phyloP scores from a whole-genome alignment of 2,113 vertebrate genomes.

The Oncorhynchus clarkii region DNA sequence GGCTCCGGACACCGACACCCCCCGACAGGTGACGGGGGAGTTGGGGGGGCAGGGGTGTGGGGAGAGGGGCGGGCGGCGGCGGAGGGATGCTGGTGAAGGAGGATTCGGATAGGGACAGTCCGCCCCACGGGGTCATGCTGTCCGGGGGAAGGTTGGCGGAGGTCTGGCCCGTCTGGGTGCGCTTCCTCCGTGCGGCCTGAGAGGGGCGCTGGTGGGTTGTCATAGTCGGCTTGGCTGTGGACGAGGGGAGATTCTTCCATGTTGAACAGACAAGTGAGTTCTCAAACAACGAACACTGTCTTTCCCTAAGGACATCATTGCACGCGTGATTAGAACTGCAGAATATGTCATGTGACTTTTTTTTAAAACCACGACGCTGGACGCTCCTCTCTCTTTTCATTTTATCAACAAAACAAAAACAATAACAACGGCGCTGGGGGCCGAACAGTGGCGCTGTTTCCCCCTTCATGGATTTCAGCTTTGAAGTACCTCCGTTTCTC shows the following conservation, averaged over 20 bases:
- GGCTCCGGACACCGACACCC: constrained; percentile 25
- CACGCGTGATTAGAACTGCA: too few relatives aligned
- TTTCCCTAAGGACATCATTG: too few relatives aligned
- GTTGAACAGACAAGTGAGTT: too few relatives aligned
- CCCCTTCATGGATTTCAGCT: too few relatives aligned
- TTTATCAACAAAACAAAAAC: too few relatives aligned
- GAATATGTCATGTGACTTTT: too few relatives aligned
- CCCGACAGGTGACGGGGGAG: constrained; percentile 15
- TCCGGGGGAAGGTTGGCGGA: constrained; percentile 39
- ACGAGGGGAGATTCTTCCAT: not conserved
- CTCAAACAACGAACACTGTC: too few relatives aligned
- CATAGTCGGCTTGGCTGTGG: constrained; percentile 32
- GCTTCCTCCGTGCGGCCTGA: constrained; percentile 38
- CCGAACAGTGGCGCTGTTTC: too few relatives aligned
- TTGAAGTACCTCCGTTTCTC: too few relatives aligned
- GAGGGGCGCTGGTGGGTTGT: constrained; percentile 24
- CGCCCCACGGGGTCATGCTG: constrained; percentile 73
- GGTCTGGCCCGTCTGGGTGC: constrained; percentile 21
- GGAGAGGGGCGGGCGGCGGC: constrained; percentile 14
- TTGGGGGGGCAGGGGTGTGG: constrained; percentile 13
- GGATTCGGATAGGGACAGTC: constrained; percentile 65
- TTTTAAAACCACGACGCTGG: too few relatives aligned
- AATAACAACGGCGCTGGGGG: too few relatives aligned
- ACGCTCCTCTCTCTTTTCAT: too few relatives aligned
- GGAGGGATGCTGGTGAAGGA: constrained; percentile 63